phyloP scores from a whole-genome alignment of 2,888 invertebrate species.

The Clistopyga incitator region DNA sequence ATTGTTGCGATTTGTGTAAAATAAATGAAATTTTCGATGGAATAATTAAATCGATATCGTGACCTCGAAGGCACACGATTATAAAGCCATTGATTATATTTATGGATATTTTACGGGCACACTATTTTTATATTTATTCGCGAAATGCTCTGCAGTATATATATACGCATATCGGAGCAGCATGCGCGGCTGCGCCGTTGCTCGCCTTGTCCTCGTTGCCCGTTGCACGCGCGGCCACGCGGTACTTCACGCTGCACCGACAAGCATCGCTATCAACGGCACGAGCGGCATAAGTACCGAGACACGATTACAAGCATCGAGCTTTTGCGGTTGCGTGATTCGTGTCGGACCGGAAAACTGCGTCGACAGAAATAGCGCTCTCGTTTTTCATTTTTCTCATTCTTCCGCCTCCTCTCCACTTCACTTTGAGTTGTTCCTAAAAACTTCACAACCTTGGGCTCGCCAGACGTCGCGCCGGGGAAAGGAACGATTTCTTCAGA shows the following conservation, averaged over 20 bases:
- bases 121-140: too few relatives aligned
- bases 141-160: too few relatives aligned
- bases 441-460: neutral
- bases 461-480: neutral
- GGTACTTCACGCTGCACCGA: conserved; percentile 54
- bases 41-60: too few relatives aligned
- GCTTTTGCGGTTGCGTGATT: neutral
- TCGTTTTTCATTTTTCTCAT: neutral
- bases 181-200: conserved; percentile 56
- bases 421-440: neutral
- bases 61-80: too few relatives aligned
- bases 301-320: conserved; percentile 1
- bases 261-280: conserved; percentile 22
- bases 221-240: conserved; percentile 54
- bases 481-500: neutral
- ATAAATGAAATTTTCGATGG: too few relatives aligned
- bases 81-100: too few relatives aligned
- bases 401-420: too few relatives aligned
- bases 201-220: conserved; percentile 65
- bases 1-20: too few relatives aligned
- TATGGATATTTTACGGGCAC: too few relatives aligned
- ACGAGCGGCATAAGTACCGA: conserved; percentile 7
- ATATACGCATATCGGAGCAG: conserved; percentile 28
- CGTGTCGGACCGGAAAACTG: neutral
- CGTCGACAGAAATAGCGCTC: neutral